Evolutionary conservation across 2,797 vertebrate species (phyloP), one percentile per base, ranked within the genome.

Genomic region (Muscicapa striata): DNA sequence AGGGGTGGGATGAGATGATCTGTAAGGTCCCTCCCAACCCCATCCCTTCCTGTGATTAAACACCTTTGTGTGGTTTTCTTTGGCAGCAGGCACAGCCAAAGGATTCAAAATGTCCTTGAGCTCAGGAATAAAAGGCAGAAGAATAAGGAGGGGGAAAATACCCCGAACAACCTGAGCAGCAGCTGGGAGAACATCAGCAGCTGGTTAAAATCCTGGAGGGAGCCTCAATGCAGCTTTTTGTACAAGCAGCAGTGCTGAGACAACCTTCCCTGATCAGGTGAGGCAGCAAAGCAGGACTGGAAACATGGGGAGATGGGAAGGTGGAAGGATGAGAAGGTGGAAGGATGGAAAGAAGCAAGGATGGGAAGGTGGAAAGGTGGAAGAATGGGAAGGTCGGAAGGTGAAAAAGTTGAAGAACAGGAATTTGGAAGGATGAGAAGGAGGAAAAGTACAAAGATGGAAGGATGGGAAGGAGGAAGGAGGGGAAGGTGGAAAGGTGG

Each of bases 221-320:
- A 94, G 32, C 59, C 57, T 87, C 45, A 66, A 13, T 22, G 15
- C 1, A 22, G 48, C 29, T 70, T 93, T 84, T 70, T 61, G 34
- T 80, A 63, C 29, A 59, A 86, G 75, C 73, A 78, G 81, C 34
- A 9, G 36, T 12, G 62, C 69, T 6, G 4, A 32, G 80, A 79
- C 7, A 46, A 76, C 85, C 88, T 93, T 90, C 51, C 68, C 64
- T 54, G n/a, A 40, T 76, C 81, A 41, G 62, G 52, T 7, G 66
- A 92, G 90, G 85, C 84, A 93, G 80, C 74, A 76, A 85, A 80
- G 51, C 66, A 57, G 76, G 51, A 41, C n/a, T 41, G 64, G 74
- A 38, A 63, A 18, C 7, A 14, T 11, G 27, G 66, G 36, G n/a
- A 52, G 15, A 27, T 43, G 55, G 64, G 11, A 51, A 55, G 21